Evolutionary conservation across 2,888 invertebrate genomes (phyloP), one percentile per base, ranked within the genome.

Genomic region (Melanostoma mellinum): DNA sequence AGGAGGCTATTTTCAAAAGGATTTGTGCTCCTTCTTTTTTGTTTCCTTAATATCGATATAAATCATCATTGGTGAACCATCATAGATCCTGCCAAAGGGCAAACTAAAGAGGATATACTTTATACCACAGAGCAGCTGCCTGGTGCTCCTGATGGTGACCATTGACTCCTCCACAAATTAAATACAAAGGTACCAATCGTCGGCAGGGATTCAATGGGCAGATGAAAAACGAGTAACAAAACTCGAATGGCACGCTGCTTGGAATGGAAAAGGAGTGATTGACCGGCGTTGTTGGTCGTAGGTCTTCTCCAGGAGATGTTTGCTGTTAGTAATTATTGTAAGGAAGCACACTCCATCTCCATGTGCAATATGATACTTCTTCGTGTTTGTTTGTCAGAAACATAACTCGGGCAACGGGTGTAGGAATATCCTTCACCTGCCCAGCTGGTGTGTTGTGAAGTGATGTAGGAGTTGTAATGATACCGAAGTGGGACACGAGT

Each of bases 301-400:
- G 56, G 20, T 44, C 35, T 38, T 82, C 68, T 63, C 82, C 68
- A 56, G 68, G 68, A 38, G 20, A 53, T 73, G 67, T 77, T 72
- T 67, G n/a, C 55, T 46, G 61, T 71, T 30, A 2, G 38, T 50
- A 69, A 58, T 61, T 38, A 63, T 46, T 53, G 69, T 8, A 50
- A 20, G 6, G 38, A 63, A 60, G 9, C 42, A 46, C 56, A 6
- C 53, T 10, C 4, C n/a, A 8, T 48, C 36, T 65, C 6, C n/a
- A n/a, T 10, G 84, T 84, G 84, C 79, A 84, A 84, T 84, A 84
- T 74, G 84, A 84, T 79, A 78, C 60, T 53, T 52, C 32, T 73
- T 58, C 35, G 42, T 74, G 42, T 78, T 84, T 84, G 67, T 52
- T 84, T 81, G 69, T 71, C 33, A 52, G 50, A 10, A 38, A 50